These are phyloP conservation scores for Arrhopalites spinosus DNA, from an alignment of 2,888 invertebrate species.

Conservation along the genomic window DNA sequence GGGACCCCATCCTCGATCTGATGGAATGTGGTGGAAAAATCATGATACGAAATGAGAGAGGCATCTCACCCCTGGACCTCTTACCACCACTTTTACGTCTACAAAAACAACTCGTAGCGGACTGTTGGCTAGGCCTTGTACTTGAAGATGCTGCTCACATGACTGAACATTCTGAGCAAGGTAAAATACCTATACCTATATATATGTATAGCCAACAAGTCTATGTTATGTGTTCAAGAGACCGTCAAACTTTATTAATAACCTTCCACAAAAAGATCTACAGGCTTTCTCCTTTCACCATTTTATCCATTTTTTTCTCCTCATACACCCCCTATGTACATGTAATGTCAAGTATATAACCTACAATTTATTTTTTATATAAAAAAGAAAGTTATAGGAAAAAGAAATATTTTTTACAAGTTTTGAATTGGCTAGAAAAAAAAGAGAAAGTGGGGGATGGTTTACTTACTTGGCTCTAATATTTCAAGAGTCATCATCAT, in stretches of 20 bases:
- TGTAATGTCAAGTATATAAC: too few relatives aligned
- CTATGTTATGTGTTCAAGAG: too few relatives aligned
- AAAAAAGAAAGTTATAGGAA: too few relatives aligned
- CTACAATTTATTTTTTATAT: too few relatives aligned
- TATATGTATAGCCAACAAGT: too few relatives aligned
- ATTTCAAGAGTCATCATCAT: not conserved
- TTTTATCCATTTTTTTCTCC: not conserved
- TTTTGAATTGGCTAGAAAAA: too few relatives aligned
- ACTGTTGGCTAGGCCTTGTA: slow-evolving; percentile 58
- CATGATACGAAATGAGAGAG: slow-evolving; percentile 61
- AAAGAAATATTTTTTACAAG: too few relatives aligned
- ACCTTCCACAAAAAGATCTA: not conserved
- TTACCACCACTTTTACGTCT: slow-evolving; percentile 59
- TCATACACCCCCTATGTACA: not conserved
- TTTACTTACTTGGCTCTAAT: too few relatives aligned
- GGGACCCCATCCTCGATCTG: slow-evolving; percentile 63
- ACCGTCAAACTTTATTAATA: too few relatives aligned
- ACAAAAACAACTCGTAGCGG: slow-evolving; percentile 61
- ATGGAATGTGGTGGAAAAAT: slow-evolving; percentile 63
- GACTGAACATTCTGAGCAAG: slow-evolving; percentile 55
- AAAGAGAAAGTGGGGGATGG: too few relatives aligned
- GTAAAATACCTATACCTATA: slow-evolving; percentile 34
- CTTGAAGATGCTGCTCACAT: slow-evolving; percentile 56
- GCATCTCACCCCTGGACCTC: slow-evolving; percentile 63
- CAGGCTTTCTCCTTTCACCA: not conserved